Base-by-base conservation (phyloP, 2,888 invertebrate species). In the Latrodectus elegans region DNA sequence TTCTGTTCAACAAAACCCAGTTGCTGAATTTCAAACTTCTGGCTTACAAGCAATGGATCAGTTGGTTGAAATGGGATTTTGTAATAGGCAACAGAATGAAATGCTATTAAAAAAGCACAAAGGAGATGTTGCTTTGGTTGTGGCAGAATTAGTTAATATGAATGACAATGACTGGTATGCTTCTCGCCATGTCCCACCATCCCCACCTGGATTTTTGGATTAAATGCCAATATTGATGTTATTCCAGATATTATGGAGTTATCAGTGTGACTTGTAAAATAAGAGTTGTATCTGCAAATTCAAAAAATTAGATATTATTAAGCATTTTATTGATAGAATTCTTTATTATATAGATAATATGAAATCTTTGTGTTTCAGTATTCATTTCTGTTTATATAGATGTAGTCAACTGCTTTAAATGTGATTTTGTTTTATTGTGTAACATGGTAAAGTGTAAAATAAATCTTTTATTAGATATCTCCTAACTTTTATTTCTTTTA, bases 1-100 rank as follows among this genome's bases (percentile, higher is more conserved):
- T 17, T n/a, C 14, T 75, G n/a, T 53, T 15, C 52, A 22, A 8
- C 4, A 11, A 11, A 55, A 22, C 12, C 3, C 55, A 26, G 15
- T 22, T n/a, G 26, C 75, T 26, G 38, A 12, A 49, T 49, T 49
- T 52, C 17, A 67, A 8, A 15, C 81, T n/a, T 51, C 52, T n/a
- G 15, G 12, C 53, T 70, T 60, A 49, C 76, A 73, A 60, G 67
- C 86, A 17, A 88, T 90, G 86, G 75, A 73, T n/a, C 89, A 90
- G 52, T 75, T 90, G 2, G 68, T 76, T 38, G 89, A 90, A 75
- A 89, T 90, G 89, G 89, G 90, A 17, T 90, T 90, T 74, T 89
- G 89, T 72, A 88, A 90, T 38, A 55, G 85, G 51, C 70, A 68
- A 49, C 82, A 87, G 26, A 90, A 90, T 70, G 83, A 82, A 55